Evolutionary conservation across 2,797 vertebrate genomes (phyloP), one percentile per base, ranked within the genome.

Genomic region (Myotis findleyi): DNA sequence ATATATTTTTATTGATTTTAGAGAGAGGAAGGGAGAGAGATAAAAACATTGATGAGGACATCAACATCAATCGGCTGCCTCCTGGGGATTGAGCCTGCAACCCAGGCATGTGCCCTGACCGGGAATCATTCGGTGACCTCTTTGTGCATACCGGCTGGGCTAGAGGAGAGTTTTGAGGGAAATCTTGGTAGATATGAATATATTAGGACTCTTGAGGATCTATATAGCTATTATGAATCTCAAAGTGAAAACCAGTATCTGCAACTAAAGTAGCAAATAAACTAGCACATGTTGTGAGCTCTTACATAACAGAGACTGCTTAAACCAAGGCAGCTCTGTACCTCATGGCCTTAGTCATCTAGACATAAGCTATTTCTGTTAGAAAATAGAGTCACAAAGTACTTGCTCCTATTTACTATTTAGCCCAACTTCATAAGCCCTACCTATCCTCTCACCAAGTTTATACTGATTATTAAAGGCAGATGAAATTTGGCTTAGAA

Each of bases 401-500:
- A 44, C 36, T 93, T 72, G 27, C 44, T 75, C 12, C 2, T 75
- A 51, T 10, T 86, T 55, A 88, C 2, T 75, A 57, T 13, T 86
- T 47, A 88, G 53, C 4, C 23, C 27, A 33, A 33, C 21, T 55
- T 76, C 7, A 53, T 71, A 89, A 86, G 30, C 27, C 44, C n/a
- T 84, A 11, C 51, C 49, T 64, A 1, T 76, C 68, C 23, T 33
- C 27, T 89, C 33, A 49, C 68, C 49, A 76, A 57, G 55, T 25
- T 72, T 66, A 55, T 38, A 38, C 5, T 79, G 53, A 30, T 88
- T 68, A 69, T 89, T 89, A 86, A 95, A 84, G 66, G 23, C 68
- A 92, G 30, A 8, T 87, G 80, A 86, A 77, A 10, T 82, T 57
- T 89, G 80, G 47, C 62, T 57, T 94, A 77, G 85, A 77, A 86